Conservation (phyloP, 2,113 vertebrate genomes). For the Leiothrix lutea region DNA sequence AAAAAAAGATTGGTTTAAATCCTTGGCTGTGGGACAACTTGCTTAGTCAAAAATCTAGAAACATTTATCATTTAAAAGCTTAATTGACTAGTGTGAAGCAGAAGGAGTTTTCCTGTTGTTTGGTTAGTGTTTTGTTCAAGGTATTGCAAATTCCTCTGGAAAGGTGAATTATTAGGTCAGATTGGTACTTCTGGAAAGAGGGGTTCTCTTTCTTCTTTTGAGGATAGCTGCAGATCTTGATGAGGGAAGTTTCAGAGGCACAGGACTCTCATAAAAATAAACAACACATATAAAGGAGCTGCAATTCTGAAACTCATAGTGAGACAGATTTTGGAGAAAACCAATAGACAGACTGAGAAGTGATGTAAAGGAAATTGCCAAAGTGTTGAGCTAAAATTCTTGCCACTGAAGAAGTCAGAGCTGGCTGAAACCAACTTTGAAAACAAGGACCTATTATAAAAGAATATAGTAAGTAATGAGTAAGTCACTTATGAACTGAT, state of each 20-base stretch:
- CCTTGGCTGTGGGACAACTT: not conserved
- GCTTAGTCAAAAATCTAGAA: not conserved
- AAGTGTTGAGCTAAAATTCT: not conserved
- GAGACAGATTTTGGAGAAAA: not conserved
- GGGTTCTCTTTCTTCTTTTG: not conserved
- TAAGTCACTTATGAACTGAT: not conserved
- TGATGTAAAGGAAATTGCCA: not conserved
- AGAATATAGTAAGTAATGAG: not conserved
- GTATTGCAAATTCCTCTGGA: not conserved
- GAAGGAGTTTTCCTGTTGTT: rapidly evolving
- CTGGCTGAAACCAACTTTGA: not conserved
- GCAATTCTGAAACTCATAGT: not conserved
- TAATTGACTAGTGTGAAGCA: not conserved
- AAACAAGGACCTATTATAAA: not conserved
- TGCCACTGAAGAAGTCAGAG: not conserved
- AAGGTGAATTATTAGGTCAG: not conserved
- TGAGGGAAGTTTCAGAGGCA: not conserved
- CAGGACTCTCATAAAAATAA: not conserved
- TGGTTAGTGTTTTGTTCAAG: not conserved
- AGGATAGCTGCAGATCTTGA: not conserved
- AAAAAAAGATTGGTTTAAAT: not conserved
- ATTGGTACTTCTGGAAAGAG: not conserved
- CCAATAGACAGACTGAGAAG: not conserved
- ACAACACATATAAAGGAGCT: not conserved
- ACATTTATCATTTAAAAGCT: not conserved